These are phyloP conservation scores for Ecdyonurus torrentis DNA, from an alignment of 2,888 invertebrate genomes.

Conservation along the genomic window DNA sequence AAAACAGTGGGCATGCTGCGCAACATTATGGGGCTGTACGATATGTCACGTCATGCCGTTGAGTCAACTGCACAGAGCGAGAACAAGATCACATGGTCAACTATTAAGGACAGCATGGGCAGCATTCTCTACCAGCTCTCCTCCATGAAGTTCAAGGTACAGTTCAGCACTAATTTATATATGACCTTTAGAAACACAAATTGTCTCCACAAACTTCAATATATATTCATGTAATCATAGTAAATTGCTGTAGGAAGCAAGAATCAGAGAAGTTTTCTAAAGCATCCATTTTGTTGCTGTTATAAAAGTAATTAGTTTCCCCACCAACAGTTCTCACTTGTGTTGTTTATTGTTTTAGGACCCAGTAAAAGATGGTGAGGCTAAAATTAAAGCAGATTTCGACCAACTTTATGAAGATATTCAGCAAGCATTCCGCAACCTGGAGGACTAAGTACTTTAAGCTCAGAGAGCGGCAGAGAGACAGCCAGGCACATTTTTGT, in stretches of 20 bases:
- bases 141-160: slow-evolving; percentile 99
- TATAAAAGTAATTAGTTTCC: background rate
- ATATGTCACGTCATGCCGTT: slow-evolving; percentile 94
- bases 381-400: slow-evolving; percentile 91
- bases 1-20: slow-evolving; percentile 98
- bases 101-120: slow-evolving; percentile 93
- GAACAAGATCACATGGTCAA: slow-evolving; percentile 97
- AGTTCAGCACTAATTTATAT: no score
- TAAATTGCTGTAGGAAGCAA: no score
- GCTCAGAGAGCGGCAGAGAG: background rate
- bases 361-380: slow-evolving; percentile 95
- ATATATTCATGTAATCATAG: no score
- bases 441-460: slow-evolving; percentile 72
- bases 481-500: background rate
- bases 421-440: slow-evolving; percentile 92
- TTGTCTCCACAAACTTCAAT: no score
- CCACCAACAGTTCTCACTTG: slow-evolving; percentile 2
- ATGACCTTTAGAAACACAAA: no score
- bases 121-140: slow-evolving; percentile 92
- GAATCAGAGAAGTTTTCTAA: no score
- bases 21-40: slow-evolving; percentile 97
- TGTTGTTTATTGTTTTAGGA: slow-evolving; percentile 51
- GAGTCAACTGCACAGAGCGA: slow-evolving; percentile 97
- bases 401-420: slow-evolving; percentile 95
- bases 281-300: no score